Evolutionary conservation across 2,888 invertebrate species (phyloP), one percentile per base, ranked within the genome.

Genomic region (Lissocephala sabroskyi): DNA sequence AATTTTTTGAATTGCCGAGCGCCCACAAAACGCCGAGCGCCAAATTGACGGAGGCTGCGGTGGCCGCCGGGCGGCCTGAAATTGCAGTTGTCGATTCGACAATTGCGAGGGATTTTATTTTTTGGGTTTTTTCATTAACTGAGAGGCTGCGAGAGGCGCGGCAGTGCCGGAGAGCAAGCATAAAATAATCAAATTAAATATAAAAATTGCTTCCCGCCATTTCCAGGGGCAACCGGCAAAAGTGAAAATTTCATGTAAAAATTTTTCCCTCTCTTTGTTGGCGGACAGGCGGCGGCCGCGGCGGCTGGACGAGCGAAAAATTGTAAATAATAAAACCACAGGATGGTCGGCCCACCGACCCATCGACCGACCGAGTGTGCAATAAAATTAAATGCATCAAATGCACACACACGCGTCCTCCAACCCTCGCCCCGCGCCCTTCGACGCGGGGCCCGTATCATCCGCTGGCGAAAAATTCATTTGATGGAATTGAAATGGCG

Each of bases 281-380:
- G 16, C 29, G 36, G n/a, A n/a, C n/a, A n/a, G n/a, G n/a, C n/a
- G n/a, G n/a, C n/a, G n/a, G n/a, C n/a, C 19, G 16, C 17, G 11
- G 19, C 23, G 28, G 32, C 17, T 26, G 28, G 13, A n/a, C 11
- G 17, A 26, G 50, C 54, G 64, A 14, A 48, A 58, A 58, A 56
- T 60, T 82, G 81, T 80, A 82, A 82, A 82, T 79, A 80, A 81
- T 79, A 78, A 82, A 82, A 79, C 80, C 80, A 62, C 82, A 79
- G 33, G 11, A 4, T 32, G 23, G 19, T 17, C 26, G 35, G 23
- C 39, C 49, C 28, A 41, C n/a, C n/a, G n/a, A n/a, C n/a, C n/a
- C n/a, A n/a, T n/a, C n/a, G n/a, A n/a, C n/a, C n/a, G n/a, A n/a
- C n/a, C n/a, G n/a, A 50, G 49, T 59, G 56, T 59, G 81, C 78